These are phyloP conservation scores for Cephus pygmeus DNA, from an alignment of 2,888 invertebrate species.

Conservation along the genomic window DNA sequence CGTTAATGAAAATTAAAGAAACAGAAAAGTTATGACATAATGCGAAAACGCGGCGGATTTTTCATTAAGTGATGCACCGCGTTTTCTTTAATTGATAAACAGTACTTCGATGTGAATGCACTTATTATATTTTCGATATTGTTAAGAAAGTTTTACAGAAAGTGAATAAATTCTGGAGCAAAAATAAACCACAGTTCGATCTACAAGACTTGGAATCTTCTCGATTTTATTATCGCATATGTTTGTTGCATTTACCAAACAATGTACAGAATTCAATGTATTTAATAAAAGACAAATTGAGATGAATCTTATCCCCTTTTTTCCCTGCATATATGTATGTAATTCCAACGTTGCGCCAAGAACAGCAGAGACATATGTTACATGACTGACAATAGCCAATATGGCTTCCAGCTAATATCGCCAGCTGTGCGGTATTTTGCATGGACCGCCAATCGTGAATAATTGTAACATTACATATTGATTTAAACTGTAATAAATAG, in stretches of 20 bases:
- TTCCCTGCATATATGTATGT: background rate
- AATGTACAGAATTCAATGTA: background rate
- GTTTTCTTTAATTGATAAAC: background rate
- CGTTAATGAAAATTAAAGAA: background rate
- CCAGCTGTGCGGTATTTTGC: background rate
- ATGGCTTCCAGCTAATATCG: background rate
- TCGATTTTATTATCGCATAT: background rate
- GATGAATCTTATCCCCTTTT: background rate
- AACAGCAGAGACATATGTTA: background rate
- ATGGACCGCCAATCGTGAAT: background rate
- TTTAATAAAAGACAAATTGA: background rate
- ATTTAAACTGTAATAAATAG: background rate
- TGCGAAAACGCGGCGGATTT: background rate
- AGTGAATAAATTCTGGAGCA: background rate
- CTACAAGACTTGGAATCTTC: background rate
- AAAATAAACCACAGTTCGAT: background rate
- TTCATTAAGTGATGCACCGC: background rate
- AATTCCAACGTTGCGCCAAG: background rate
- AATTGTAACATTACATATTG: background rate
- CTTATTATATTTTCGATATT: background rate
- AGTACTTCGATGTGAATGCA: background rate
- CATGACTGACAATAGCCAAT: background rate
- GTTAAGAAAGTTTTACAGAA: background rate
- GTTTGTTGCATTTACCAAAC: background rate
- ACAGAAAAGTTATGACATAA: background rate